Evolutionary conservation across 2,888 invertebrate genomes (phyloP).

Genomic region (Lasioglossum morio): DNA sequence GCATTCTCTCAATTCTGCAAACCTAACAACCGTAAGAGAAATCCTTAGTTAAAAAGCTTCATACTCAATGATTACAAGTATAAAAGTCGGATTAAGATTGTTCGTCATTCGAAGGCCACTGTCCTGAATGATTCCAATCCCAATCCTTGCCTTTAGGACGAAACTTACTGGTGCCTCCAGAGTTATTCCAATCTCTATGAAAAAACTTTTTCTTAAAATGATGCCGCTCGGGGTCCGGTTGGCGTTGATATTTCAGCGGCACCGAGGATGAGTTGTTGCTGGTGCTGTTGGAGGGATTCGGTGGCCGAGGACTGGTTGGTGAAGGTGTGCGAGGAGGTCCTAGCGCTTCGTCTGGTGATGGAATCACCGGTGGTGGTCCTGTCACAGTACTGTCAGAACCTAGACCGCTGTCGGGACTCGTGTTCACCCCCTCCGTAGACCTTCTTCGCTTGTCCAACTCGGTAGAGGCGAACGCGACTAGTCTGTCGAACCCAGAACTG

Average conservation of each 20-base stretch:
- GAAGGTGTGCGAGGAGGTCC: conserved; percentile 87
- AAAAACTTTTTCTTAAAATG: conserved; percentile 95
- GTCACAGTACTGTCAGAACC: conserved; percentile 86
- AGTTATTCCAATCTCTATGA: conserved; percentile 87
- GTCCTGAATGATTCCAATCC: conserved; percentile 87
- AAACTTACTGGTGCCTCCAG: conserved; percentile 87
- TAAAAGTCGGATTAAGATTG: conserved; percentile 77
- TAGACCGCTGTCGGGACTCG: conserved; percentile 94
- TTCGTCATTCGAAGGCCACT: conserved; percentile 82
- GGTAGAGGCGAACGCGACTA: conserved; percentile 96
- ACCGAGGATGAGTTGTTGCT: conserved; percentile 79
- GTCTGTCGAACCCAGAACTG: conserved; percentile 96
- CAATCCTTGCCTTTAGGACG: conserved; percentile 91
- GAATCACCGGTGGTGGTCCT: conserved; percentile 81
- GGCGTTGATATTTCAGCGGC: conserved; percentile 78
- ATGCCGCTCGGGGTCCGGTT: conserved; percentile 86
- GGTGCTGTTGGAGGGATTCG: conserved; percentile 84
- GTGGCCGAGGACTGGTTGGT: conserved; percentile 85
- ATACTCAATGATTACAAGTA: conserved; percentile 25
- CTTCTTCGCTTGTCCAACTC: conserved; percentile 95
- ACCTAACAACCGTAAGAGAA: conserved; percentile 36
- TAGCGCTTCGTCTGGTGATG: conserved; percentile 84
- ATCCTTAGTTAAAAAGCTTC: conserved; percentile 29
- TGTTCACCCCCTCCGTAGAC: conserved; percentile 93
- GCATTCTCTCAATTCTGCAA: conserved; percentile 38